These are phyloP conservation scores for Drosophila sordidapex DNA, from an alignment of 2,888 invertebrate species.

Conservation along the genomic window DNA sequence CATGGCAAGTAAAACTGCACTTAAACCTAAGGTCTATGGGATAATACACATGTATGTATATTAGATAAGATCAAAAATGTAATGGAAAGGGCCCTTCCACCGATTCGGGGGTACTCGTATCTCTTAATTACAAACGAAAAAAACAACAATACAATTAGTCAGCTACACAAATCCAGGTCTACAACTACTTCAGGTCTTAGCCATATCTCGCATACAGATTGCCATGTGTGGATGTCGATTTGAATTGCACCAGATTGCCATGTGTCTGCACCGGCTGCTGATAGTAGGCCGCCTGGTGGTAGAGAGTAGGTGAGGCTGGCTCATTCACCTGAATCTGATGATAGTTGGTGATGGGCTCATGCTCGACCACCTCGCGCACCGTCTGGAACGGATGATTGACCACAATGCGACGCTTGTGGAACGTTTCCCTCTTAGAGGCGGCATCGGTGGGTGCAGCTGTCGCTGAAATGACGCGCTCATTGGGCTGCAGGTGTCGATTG, in stretches of 20 bases:
- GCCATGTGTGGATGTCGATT: conserved; percentile 60
- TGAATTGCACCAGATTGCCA: conserved; percentile 67
- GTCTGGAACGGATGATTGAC: conserved; percentile 88
- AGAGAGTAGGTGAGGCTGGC: conserved; percentile 84
- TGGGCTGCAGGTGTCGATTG: conserved; percentile 82
- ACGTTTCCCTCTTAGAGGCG: conserved; percentile 86
- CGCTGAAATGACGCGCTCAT: conserved; percentile 86
- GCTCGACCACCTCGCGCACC: conserved; percentile 87
- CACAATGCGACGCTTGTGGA: conserved; percentile 87
- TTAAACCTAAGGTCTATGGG: conserved; percentile 47
- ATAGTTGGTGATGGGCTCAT: conserved; percentile 87
- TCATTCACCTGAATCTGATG: conserved; percentile 87
- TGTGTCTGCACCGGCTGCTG: conserved; percentile 72
- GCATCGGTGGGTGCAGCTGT: conserved; percentile 86
- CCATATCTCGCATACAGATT: conserved; percentile 55
- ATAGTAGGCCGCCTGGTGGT: conserved; percentile 76
- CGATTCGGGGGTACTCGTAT: conserved; percentile 39
- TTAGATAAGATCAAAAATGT: conserved; percentile 42
- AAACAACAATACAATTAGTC: conserved; percentile 43
- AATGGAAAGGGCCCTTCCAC: conserved; percentile 74
- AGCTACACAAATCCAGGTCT: conserved; percentile 33
- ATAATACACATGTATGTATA: conserved; percentile 12
- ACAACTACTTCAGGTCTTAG: conserved; percentile 16
- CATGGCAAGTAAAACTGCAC: conserved; percentile 65
- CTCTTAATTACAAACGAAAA: conserved; percentile 26